Evolutionary conservation across 2,113 vertebrate species (phyloP), one percentile per base, ranked within the genome.

Genomic region (Callionymus lyra): DNA sequence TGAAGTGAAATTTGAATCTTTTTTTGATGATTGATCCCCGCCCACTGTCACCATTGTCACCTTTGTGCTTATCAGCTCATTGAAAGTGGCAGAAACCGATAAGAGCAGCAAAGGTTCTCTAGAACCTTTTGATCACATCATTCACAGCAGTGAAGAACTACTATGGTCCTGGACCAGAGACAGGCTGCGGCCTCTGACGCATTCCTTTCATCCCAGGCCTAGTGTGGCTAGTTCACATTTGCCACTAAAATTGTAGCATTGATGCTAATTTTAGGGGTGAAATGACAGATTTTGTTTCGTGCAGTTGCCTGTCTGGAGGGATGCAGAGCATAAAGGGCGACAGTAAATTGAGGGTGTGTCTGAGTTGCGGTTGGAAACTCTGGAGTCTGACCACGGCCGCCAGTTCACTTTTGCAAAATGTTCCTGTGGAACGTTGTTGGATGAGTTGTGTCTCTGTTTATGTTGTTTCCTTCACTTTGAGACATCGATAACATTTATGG

Each of bases 321-420:
- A 68, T 34, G 16, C 32, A 33, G 44, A 49, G 50, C 50, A 21
- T 34, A 31, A 65, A 63, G 39, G 12, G 34, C 5, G 2, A 42
- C 47, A 53, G 54, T 54, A 58, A 54, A 53, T 19, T 15, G 34
- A 74, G 79, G 76, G 79, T 63, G 79, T 79, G 79, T 76, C 74
- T 50, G 56, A 52, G 38, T 45, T 74, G 76, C 62, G 79, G 76
- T 75, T 70, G 62, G 63, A 65, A 72, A 65, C 34, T 36, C 47
- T 64, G 32, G 33, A 11, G 63, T 39, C 31, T 40, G 65, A 71
- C 47, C 41, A 12, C 56, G 50, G 64, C 57, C 37, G 21, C 21
- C 33, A 0, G 33, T 37, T 54, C 36, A 2, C 46, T 39, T 53
- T 58, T 67, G 63, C 43, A 50, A 49, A 38, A 59, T 57, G 55